Percentiles rank a stretch among this genome's conserved stretches.
Conservation (phyloP, 2,113 vertebrate genomes). For the Himantopus leucocephalus region DNA sequence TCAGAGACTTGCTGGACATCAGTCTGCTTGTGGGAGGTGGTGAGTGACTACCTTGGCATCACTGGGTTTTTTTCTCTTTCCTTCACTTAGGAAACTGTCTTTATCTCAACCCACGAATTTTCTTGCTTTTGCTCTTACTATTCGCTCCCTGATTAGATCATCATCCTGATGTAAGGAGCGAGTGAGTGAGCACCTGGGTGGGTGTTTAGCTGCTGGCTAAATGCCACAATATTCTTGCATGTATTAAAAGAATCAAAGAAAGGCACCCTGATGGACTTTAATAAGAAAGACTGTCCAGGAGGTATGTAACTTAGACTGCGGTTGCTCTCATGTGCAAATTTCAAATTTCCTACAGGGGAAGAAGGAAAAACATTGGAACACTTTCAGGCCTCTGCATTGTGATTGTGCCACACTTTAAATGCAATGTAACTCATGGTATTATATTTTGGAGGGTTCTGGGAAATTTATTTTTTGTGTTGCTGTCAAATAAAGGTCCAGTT, state of each 20-base stretch:
- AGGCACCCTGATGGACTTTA: constrained; percentile 3
- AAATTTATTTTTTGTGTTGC: not conserved
- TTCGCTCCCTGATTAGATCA: not conserved
- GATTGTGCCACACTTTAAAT: not conserved
- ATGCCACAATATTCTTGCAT: not conserved
- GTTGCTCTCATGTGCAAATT: constrained; percentile 8
- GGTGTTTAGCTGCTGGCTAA: not conserved
- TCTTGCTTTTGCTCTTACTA: not conserved
- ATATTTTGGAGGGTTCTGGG: not conserved
- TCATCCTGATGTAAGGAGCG: not conserved
- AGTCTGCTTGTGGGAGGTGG: not conserved
- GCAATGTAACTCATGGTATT: not conserved
- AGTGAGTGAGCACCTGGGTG: not conserved
- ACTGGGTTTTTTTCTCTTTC: not conserved
- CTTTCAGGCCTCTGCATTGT: not conserved
- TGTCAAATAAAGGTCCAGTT: not conserved
- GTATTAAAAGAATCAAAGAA: constrained; percentile 21
- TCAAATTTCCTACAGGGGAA: constrained; percentile 4
- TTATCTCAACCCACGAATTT: not conserved
- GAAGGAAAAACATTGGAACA: not conserved
- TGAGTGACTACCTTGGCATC: not conserved
- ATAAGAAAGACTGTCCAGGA: constrained; percentile 1
- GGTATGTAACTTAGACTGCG: not conserved
- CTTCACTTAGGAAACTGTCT: not conserved
- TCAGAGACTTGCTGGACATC: not conserved